Evolutionary conservation across 1,140 invertebrate genomes (phyloP), one percentile per base, ranked within the genome.

Genomic region (Drosophila funebris): DNA sequence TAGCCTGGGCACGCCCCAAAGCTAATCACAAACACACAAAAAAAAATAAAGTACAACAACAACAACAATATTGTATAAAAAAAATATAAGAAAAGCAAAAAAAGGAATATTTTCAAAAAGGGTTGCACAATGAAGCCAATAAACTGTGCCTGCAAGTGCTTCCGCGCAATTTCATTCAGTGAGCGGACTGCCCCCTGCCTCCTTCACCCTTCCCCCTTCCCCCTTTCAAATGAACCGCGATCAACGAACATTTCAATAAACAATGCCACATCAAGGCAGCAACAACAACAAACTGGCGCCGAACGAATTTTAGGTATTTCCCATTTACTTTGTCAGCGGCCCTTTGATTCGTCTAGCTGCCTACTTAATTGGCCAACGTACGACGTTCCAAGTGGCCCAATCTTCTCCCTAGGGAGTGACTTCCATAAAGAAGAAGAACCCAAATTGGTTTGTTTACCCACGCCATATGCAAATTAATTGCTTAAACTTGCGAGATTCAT

Each of bases 121-220:
- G 79, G 79, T 78, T 83, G 73, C 67, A 76, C 75, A 84, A 84
- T 76, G 80, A 83, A 83, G 79, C 79, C 79, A 83, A 83, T 83
- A 84, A 83, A 84, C 79, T 78, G 44, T 48, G 79, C 62, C 78
- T 64, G 71, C 80, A 78, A 83, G 73, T 83, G 79, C 79, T 83
- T 83, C 79, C 79, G 79, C 79, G 79, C 79, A 83, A 83, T 83
- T 83, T 83, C 79, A 79, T 83, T 83, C 81, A 63, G 5, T 14
- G 4, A 6, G 13, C 22, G n/a, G n/a, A n/a, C 3, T 22, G 43
- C 29, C 29, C 3, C 29, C 9, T 31, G 9, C 11, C 18, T 24
- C n/a, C 20, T n/a, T 14, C n/a, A 6, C 24, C 22, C 22, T 14
- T 13, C 44, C 6, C 24, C 44, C 1, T 22, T 2, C 20, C 22